These are phyloP conservation scores for Apodemia duryi DNA, from an alignment of 2,888 invertebrate genomes.

Conservation along the genomic window DNA sequence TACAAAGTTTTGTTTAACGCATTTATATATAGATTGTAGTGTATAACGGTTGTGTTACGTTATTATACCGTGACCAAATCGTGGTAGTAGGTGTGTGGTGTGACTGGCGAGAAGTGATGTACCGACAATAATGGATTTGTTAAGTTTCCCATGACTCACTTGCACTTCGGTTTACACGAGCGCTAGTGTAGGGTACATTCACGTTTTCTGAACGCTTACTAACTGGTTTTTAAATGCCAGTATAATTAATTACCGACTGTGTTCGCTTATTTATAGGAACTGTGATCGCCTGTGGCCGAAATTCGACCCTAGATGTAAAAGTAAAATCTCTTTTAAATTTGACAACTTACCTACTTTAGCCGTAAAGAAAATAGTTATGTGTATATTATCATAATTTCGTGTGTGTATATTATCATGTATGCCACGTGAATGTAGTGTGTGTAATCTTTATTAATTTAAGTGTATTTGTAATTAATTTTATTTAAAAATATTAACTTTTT, in stretches of 20 bases:
- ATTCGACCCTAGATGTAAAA: too few species aligned
- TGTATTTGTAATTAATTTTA: too few species aligned
- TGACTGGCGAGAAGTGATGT: neutral
- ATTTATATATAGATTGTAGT: neutral
- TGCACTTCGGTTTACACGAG: neutral
- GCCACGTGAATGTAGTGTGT: too few species aligned
- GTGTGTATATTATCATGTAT: too few species aligned
- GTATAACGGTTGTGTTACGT: neutral
- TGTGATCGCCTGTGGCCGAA: too few species aligned
- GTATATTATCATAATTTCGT: too few species aligned
- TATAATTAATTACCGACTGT: neutral
- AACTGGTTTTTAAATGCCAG: conserved; percentile 1
- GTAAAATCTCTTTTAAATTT: too few species aligned
- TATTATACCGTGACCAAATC: neutral
- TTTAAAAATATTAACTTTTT: too few species aligned
- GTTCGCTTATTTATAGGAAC: neutral
- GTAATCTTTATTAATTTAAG: too few species aligned
- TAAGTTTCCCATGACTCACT: conserved; percentile 11
- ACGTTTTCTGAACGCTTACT: neutral
- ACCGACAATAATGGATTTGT: conserved; percentile 8
- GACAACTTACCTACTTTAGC: too few species aligned
- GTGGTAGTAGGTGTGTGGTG: neutral
- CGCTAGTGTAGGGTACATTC: neutral
- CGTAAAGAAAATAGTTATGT: too few species aligned
- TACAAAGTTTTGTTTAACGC: too few species aligned